Percentiles rank a stretch among this genome's conserved stretches.
phyloP scores from a whole-genome alignment of 30 jellyfish, hydroid and myxozoan genomes.

The Turritopsis dohrnii region DNA sequence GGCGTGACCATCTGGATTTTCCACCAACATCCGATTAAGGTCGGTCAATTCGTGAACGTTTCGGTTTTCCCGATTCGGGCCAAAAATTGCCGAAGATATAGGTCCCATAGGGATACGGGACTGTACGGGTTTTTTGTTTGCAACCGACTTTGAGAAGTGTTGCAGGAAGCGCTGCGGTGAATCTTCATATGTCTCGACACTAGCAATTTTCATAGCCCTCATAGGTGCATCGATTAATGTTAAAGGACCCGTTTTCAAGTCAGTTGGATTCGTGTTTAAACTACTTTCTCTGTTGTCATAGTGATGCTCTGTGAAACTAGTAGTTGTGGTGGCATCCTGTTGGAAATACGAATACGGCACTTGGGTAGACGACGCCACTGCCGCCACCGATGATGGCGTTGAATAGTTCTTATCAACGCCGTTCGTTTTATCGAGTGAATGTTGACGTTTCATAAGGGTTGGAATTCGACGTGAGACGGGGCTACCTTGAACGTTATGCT shows the following conservation, averaged over 20 bases:
- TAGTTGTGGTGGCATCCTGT: background rate
- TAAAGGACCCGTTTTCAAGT: conserved; percentile 3
- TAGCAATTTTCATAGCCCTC: background rate
- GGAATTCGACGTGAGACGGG: conserved; percentile 26
- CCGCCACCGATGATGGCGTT: background rate
- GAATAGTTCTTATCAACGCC: background rate
- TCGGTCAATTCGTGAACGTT: conserved; percentile 28
- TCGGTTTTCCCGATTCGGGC: conserved; percentile 18
- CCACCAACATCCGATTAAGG: conserved; percentile 7
- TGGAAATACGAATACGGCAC: background rate
- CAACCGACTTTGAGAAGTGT: conserved; percentile 31
- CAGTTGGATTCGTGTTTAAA: background rate
- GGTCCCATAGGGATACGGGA: conserved; percentile 40
- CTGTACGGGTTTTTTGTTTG: background rate
- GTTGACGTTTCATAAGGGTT: conserved; percentile 19
- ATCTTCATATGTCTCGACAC: conserved; percentile 8
- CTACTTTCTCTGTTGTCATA: background rate
- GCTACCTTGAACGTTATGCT: conserved; percentile 26
- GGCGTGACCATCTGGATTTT: background rate
- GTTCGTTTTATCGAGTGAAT: conserved; percentile 13
- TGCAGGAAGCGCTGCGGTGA: conserved; percentile 33
- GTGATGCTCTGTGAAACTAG: background rate
- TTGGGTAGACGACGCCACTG: background rate
- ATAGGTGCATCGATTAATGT: conserved; percentile 19
- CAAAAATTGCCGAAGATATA: conserved; percentile 25